A percentile compares a stretch with the other conserved stretches of the same genome.
phyloP scores from a whole-genome alignment of 2,888 invertebrate genomes.

The Acanthoscelides obtectus region DNA sequence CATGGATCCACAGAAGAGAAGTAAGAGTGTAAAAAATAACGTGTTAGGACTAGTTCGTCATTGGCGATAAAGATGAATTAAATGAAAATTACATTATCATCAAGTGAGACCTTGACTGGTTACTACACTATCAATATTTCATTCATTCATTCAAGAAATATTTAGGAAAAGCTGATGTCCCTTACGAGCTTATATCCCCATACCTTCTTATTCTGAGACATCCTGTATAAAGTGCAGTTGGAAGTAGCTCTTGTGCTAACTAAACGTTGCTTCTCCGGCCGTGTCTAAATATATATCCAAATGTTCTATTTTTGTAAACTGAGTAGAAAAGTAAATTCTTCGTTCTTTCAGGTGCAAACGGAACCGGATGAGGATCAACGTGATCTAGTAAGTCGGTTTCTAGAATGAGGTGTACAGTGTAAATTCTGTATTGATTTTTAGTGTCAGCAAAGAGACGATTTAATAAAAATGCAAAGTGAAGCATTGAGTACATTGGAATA shows the following conservation, averaged over 20 bases:
- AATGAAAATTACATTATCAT: too few relatives aligned
- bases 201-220: too few relatives aligned
- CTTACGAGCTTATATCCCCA: too few relatives aligned
- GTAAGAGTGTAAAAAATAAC: too few relatives aligned
- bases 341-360: slow-evolving; percentile 21
- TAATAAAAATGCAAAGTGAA: slow-evolving; percentile 28
- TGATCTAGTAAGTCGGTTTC: not conserved
- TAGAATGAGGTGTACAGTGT: not conserved
- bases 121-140: too few relatives aligned
- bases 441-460: slow-evolving; percentile 27
- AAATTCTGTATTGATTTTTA: not conserved
- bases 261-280: not conserved
- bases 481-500: slow-evolving; percentile 28
- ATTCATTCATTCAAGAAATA: too few relatives aligned
- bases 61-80: too few relatives aligned
- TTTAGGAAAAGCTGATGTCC: too few relatives aligned
- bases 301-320: not conserved
- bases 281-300: not conserved
- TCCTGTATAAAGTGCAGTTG: not conserved
- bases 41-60: too few relatives aligned
- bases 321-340: not conserved
- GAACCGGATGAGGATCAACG: slow-evolving; percentile 15
- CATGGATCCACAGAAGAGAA: too few relatives aligned
- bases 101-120: too few relatives aligned
- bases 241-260: not conserved